Evolutionary conservation across 2,888 invertebrate species (phyloP).

Genomic region (Callimorpha dominula): DNA sequence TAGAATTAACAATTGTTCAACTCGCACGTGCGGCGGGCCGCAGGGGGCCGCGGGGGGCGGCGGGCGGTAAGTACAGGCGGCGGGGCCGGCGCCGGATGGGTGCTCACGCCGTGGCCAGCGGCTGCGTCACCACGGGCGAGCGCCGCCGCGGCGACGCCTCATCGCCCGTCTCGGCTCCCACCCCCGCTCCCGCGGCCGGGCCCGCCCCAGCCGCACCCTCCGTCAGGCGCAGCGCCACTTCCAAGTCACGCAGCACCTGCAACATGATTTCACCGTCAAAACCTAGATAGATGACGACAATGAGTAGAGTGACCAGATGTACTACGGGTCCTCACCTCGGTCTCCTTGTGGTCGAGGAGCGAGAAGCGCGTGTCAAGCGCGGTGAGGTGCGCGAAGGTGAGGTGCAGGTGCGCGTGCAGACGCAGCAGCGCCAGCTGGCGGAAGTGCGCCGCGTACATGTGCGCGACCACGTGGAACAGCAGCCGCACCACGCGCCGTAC

Average conservation of each 20-base stretch:
- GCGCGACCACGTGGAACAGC: constrained; percentile 99
- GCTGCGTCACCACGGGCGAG: constrained; percentile 86
- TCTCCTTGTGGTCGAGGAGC: constrained; percentile 98
- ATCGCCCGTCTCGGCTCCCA: constrained; percentile 74
- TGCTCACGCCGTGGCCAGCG: constrained; percentile 77
- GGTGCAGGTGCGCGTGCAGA: constrained; percentile 98
- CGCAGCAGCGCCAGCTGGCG: constrained; percentile 97
- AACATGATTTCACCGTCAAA: background rate
- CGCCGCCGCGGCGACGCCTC: constrained; percentile 84
- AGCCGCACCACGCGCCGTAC: constrained; percentile 98
- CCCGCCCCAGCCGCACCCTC: constrained; percentile 80
- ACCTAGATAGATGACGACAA: background rate
- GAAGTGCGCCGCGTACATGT: constrained; percentile 99
- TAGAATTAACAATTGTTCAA: constrained; percentile 80
- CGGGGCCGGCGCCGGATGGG: constrained; percentile 42
- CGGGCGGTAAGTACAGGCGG: constrained; percentile 82
- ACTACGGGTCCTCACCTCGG: constrained; percentile 85
- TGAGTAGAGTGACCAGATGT: too few relatives aligned
- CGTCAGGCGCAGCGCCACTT: constrained; percentile 91
- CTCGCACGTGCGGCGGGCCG: constrained; percentile 49
- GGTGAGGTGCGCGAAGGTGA: constrained; percentile 98
- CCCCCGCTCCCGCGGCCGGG: constrained; percentile 93
- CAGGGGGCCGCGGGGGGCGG: constrained; percentile 24
- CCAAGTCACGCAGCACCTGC: constrained; percentile 94
- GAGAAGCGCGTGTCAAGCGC: constrained; percentile 94